Base-by-base conservation (phyloP, 2,888 invertebrate genomes). In the Lochmaea capreae region DNA sequence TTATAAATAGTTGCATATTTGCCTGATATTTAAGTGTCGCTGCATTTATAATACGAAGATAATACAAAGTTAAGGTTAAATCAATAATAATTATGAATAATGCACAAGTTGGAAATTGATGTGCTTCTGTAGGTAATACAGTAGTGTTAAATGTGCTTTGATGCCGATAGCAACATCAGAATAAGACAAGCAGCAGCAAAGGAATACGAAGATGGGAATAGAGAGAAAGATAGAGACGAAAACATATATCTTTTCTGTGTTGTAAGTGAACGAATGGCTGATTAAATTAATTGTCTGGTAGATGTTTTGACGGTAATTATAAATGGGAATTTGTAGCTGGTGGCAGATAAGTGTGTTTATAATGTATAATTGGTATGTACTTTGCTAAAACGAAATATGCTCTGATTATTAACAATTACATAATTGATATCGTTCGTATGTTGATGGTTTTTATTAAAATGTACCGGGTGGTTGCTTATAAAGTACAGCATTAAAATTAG, bases 301-400 rank as follows among this genome's bases (percentile, higher is more conserved):
- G 33, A 59, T 43, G 52, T 52, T 61, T 61, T 16, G 61, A 68
- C 61, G 61, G 61, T 52, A 68, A 68, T 62, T 52, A 59, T 67
- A 67, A 58, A 61, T 61, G 61, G 3, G 61, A 68, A 62, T 68
- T 68, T 68, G 68, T 68, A 68, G 33, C 62, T 68, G 61, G 46
- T 61, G 46, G 68, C 42, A 52, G 46, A 61, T 68, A 61, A 68
- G 49, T 33, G 68, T 49, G 61, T 68, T 68, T 68, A 68, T 68
- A 61, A 68, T 68, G 61, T 61, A 49, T 49, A 61, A 46, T 52
- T 62, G 18, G 43, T 59, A 61, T 43, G 58, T 67, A 58, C 16
- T 66, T 66, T 66, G 54, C 33, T 43, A 12, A 12, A 46, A 18
- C 11, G 33, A 39, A 39, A 8, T 39, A 39, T 39, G 33, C 33